Evolutionary conservation across 2,888 invertebrate genomes (phyloP), one percentile per base, ranked within the genome.

Genomic region (Deladenus siricidicola): DNA sequence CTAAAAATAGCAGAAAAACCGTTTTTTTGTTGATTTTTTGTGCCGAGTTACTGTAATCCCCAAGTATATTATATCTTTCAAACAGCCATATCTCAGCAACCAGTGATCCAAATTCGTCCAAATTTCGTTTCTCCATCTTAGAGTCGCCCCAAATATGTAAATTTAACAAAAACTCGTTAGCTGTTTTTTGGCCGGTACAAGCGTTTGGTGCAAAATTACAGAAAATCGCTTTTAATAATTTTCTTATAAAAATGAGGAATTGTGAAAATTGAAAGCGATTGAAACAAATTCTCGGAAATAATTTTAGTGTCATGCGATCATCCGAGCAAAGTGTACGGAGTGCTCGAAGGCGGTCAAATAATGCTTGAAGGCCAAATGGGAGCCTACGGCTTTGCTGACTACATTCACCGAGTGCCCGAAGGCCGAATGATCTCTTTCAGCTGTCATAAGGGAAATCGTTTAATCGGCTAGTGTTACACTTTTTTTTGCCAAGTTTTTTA

Each of bases 351-450:
- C 60, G 82, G 82, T 21, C 74, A 73, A 59, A 79, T 81, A 14
- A 69, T 79, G 56, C 67, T 81, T 34, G 80, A 80, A 58, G 80
- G 81, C 8, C 70, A 76, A 56, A 78, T 80, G 60, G 81, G 82
- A 39, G 79, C 80, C 52, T 83, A 82, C 69, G 78, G 79, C 59
- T 83, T 82, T 71, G 75, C 79, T 24, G 70, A 75, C 14, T 83
- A 82, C 68, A 82, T 82, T 54, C 60, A 58, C 26, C 58, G 70
- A 43, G 76, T 74, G 8, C 74, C 74, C 45, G 76, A 78, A 62
- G 78, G 78, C 1, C 60, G 79, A 14, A 60, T 53, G 29, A 78
- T 78, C 30, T 63, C 76, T 53, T 80, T 79, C 68, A 69, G 74
- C 28, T 80, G 80, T 63, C 60, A 74, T 44, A 79, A 79, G 62